Percentiles rank a stretch among this genome's conserved stretches.
Evolutionary conservation across 2,113 vertebrate genomes (phyloP).

Genomic region (Thymallus thymallus): DNA sequence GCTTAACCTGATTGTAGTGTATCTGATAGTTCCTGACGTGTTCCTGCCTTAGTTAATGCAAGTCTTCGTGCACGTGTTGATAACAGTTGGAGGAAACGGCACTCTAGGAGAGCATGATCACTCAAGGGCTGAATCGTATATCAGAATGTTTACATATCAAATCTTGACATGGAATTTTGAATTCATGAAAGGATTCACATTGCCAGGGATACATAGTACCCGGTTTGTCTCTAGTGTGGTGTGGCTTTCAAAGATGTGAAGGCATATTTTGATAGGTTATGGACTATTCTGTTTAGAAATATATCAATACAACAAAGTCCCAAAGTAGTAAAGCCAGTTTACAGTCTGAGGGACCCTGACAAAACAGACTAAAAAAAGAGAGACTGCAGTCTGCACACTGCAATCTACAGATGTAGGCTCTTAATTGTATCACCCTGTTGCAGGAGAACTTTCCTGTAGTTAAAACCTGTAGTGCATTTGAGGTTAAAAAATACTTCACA

Average conservation of each 20-base stretch:
- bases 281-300: not conserved
- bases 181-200: slow-evolving; percentile 4
- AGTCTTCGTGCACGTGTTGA: not conserved
- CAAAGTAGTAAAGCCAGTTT: not conserved
- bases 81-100: not conserved
- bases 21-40: not conserved
- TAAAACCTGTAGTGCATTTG: too few relatives aligned
- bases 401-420: too few relatives aligned
- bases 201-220: not conserved
- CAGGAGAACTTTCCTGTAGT: too few relatives aligned
- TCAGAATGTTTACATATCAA: not conserved
- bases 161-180: not conserved
- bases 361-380: not conserved
- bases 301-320: not conserved
- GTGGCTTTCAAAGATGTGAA: not conserved
- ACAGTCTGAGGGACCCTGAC: too few relatives aligned
- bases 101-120: not conserved
- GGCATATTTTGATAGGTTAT: not conserved
- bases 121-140: not conserved
- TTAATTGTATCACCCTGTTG: too few relatives aligned
- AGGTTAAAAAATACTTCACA: too few relatives aligned
- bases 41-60: not conserved
- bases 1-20: not conserved
- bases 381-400: not conserved
- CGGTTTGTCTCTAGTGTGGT: not conserved